These are phyloP conservation scores for Pseudoips prasinana DNA, from an alignment of 2,888 invertebrate genomes.

Conservation along the genomic window DNA sequence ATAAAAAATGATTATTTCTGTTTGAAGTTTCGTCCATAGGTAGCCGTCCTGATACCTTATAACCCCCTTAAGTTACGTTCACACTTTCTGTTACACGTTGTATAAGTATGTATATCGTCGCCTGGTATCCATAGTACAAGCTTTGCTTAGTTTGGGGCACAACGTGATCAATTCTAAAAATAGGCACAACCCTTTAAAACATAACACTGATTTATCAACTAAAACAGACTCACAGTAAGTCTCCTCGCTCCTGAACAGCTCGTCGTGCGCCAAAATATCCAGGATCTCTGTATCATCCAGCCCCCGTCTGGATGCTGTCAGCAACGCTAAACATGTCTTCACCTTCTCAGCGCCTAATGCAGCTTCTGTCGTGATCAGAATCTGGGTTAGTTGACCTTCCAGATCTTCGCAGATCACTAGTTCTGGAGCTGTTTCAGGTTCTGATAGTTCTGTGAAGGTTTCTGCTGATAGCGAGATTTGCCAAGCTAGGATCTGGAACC, in stretches of 20 bases:
- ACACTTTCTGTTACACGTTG: too few relatives aligned
- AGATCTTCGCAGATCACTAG: constrained; percentile 68
- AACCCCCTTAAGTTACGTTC: too few relatives aligned
- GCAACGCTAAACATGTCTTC: constrained; percentile 85
- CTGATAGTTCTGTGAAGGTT: constrained; percentile 67
- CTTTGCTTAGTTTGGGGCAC: too few relatives aligned
- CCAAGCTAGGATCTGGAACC: constrained; percentile 72
- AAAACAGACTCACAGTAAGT: constrained; percentile 85
- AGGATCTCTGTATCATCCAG: constrained; percentile 91
- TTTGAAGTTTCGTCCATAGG: too few relatives aligned
- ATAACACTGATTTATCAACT: too few relatives aligned
- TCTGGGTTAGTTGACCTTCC: constrained; percentile 83
- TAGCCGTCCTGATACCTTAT: too few relatives aligned
- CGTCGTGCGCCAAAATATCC: constrained; percentile 85
- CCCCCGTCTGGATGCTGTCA: constrained; percentile 89
- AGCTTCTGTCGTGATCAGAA: constrained; percentile 86
- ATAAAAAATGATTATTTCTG: too few relatives aligned
- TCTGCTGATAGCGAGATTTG: constrained; percentile 76
- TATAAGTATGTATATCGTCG: too few relatives aligned
- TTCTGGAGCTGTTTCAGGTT: constrained; percentile 63
- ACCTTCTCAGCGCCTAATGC: constrained; percentile 86
- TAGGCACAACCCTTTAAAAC: too few relatives aligned
- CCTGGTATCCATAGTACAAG: too few relatives aligned
- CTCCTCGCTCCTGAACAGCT: constrained; percentile 83
- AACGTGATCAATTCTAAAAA: too few relatives aligned